These are phyloP conservation scores for Corythoichthys intestinalis DNA, from an alignment of 2,113 vertebrate genomes.

Conservation along the genomic window DNA sequence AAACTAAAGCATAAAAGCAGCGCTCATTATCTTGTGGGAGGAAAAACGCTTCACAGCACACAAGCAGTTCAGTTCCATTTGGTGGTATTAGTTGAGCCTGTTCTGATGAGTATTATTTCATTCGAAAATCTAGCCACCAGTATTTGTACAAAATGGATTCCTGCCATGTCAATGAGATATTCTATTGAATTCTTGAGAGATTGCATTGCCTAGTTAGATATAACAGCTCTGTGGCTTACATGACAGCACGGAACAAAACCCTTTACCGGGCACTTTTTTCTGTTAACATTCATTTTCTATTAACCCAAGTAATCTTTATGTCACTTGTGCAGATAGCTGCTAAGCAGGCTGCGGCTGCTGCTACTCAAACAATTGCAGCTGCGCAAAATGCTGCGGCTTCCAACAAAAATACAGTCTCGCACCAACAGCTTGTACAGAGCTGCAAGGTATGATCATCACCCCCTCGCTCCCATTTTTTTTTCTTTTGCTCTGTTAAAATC, in stretches of 20 bases:
- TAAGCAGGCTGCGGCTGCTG: slow-evolving; percentile 94
- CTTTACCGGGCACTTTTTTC: slow-evolving; percentile 10
- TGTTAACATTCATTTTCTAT: slow-evolving; percentile 13
- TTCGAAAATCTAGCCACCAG: background rate
- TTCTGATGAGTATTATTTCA: background rate
- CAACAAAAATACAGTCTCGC: slow-evolving; percentile 91
- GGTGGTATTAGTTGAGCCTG: background rate
- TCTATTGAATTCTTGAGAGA: background rate
- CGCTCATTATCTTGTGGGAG: background rate
- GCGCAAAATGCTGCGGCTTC: slow-evolving; percentile 94
- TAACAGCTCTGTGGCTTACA: background rate
- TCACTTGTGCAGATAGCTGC: slow-evolving; percentile 81
- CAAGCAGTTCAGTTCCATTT: background rate
- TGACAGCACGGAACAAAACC: slow-evolving; percentile 11
- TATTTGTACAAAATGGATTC: background rate
- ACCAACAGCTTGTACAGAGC: slow-evolving; percentile 96
- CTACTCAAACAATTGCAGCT: slow-evolving; percentile 96
- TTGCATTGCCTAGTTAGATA: background rate
- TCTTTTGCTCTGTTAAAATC: background rate
- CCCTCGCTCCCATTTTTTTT: background rate
- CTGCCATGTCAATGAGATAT: background rate
- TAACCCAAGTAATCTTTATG: slow-evolving; percentile 29
- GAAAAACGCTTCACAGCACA: background rate
- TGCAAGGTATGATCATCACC: slow-evolving; percentile 82
- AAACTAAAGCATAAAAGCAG: background rate